Percentiles rank a stretch among this genome's conserved stretches.
These are phyloP conservation scores for Nycteola revayana DNA, from an alignment of 2,888 invertebrate species.

Conservation along the genomic window DNA sequence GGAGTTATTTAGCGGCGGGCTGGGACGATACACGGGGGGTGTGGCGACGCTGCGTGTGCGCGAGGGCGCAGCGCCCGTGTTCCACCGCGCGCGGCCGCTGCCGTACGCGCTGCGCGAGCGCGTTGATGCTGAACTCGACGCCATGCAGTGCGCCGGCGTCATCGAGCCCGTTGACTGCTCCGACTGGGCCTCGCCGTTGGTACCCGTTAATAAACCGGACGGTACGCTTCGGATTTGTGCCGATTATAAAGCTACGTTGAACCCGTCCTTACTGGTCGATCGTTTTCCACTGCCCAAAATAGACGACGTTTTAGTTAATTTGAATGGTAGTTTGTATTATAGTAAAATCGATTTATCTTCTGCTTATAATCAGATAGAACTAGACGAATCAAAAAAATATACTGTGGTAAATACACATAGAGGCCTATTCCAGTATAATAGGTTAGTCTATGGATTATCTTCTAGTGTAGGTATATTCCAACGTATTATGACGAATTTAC, in stretches of 20 bases:
- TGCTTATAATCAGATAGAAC: constrained; percentile 1
- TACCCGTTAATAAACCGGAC: constrained; percentile 23
- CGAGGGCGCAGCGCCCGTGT: constrained; percentile 20
- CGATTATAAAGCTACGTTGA: constrained; percentile 31
- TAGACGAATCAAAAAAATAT: constrained; percentile 3
- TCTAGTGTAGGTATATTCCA: constrained; percentile 4
- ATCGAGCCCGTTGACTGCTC: too few species aligned
- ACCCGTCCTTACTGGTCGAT: too few species aligned
- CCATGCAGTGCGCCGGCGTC: constrained; percentile 29
- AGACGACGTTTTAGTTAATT: too few species aligned
- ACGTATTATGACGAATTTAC: not conserved
- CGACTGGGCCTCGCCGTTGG: constrained; percentile 29
- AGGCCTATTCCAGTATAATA: not conserved
- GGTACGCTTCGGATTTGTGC: constrained; percentile 27
- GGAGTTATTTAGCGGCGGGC: too few species aligned
- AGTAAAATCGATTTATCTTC: constrained; percentile 1
- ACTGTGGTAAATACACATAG: constrained; percentile 3
- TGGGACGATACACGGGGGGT: too few species aligned
- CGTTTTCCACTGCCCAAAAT: constrained; percentile 1
- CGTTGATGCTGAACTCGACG: constrained; percentile 28
- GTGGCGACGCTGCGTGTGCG: constrained; percentile 8
- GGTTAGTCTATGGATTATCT: constrained; percentile 3
- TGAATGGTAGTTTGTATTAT: not conserved
- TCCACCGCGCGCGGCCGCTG: too few species aligned
- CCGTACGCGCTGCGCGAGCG: too few species aligned